Evolutionary conservation across 2,888 invertebrate genomes (phyloP).

Genomic region (Syritta pipiens): DNA sequence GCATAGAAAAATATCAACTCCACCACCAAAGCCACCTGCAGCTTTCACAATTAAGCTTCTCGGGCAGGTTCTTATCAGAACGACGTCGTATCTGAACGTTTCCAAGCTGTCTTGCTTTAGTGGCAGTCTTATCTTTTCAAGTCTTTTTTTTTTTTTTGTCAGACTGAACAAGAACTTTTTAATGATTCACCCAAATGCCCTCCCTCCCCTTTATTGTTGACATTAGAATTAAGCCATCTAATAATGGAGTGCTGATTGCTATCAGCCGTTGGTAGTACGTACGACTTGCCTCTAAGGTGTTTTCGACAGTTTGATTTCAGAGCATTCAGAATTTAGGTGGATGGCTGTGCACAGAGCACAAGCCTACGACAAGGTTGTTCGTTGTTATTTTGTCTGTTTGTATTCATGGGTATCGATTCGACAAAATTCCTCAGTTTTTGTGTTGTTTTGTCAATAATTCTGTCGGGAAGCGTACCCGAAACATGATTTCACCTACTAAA

Average conservation of each 20-base stretch:
- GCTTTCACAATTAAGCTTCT: not conserved
- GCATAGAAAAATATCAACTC: not conserved
- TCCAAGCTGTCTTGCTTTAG: not conserved
- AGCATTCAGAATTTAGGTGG: no score
- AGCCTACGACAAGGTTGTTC: constrained; percentile 40
- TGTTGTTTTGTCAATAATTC: constrained; percentile 62
- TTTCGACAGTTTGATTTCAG: no score
- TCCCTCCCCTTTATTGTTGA: not conserved
- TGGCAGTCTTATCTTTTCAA: constrained; percentile 11
- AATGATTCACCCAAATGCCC: not conserved
- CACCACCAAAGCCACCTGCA: not conserved
- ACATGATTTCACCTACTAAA: constrained; percentile 19
- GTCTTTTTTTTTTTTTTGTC: not conserved
- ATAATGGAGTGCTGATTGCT: not conserved
- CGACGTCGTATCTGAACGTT: constrained; percentile 1
- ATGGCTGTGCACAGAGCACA: constrained; percentile 5
- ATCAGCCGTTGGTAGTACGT: no score
- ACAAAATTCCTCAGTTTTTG: not conserved
- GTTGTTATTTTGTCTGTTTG: not conserved
- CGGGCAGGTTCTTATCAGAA: constrained; percentile 2
- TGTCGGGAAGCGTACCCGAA: not conserved
- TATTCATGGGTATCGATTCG: constrained; percentile 22
- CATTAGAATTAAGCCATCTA: not conserved
- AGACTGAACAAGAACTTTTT: not conserved
- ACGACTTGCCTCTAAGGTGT: not conserved